These are phyloP conservation scores for Strongylocentrotus purpuratus DNA, from an alignment of 35 echinoderm and acorn worm species.

Conservation along the genomic window DNA sequence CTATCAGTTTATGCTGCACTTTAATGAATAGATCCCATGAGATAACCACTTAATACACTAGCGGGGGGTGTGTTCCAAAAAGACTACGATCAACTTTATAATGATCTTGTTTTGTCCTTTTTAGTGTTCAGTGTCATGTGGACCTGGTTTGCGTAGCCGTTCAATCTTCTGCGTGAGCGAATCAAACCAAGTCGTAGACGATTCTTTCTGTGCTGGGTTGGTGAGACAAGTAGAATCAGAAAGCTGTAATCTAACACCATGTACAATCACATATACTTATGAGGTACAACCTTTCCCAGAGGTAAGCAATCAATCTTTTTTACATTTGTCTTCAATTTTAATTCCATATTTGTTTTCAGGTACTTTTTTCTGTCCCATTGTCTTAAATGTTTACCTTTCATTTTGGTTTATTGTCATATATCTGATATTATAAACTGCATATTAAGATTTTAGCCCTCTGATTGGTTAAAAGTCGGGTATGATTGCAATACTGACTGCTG, in stretches of 20 bases:
- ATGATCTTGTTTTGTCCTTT: background rate
- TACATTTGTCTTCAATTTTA: background rate
- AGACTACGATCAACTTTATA: too few relatives aligned
- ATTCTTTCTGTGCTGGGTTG: slow-evolving; percentile 32
- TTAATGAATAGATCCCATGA: too few relatives aligned
- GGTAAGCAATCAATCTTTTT: background rate
- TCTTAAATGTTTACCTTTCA: too few relatives aligned
- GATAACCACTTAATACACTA: too few relatives aligned
- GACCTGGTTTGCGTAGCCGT: slow-evolving; percentile 45
- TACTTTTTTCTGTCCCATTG: background rate
- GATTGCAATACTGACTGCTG: too few relatives aligned
- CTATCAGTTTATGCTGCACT: too few relatives aligned
- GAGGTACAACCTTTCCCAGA: background rate
- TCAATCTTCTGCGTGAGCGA: slow-evolving; percentile 49
- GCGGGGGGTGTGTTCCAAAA: too few relatives aligned
- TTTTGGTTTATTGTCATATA: too few relatives aligned
- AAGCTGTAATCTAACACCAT: slow-evolving; percentile 15
- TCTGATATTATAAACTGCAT: too few relatives aligned
- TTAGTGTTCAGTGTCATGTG: slow-evolving; percentile 75
- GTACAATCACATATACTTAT: slow-evolving; percentile 23
- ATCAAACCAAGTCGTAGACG: background rate
- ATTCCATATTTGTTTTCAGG: background rate
- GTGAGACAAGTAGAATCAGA: background rate
- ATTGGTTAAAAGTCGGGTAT: too few relatives aligned
- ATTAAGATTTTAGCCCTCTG: too few relatives aligned